Evolutionary conservation across 23 tunicate genomes (phyloP).

Genomic region (Phallusia fumigata): DNA sequence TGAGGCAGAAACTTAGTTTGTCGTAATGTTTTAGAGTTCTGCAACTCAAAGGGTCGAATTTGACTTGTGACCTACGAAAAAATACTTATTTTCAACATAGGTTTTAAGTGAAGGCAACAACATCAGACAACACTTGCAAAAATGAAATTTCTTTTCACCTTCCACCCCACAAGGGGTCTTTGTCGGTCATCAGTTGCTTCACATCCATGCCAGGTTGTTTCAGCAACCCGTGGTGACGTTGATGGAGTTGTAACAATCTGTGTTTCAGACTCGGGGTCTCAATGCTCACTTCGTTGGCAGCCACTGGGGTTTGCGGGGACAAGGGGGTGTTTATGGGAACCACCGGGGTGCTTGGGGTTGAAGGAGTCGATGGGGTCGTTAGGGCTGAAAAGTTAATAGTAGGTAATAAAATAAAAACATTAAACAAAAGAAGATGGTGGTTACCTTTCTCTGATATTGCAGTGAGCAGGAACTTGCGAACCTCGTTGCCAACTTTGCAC

Average conservation of each 20-base stretch:
- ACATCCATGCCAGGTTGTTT: constrained; percentile 44
- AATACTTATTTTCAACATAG: too few species aligned
- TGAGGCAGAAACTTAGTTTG: too few species aligned
- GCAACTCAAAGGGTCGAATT: too few species aligned
- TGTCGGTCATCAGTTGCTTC: constrained; percentile 74
- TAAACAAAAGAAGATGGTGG: too few species aligned
- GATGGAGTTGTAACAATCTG: constrained; percentile 79
- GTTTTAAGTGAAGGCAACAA: too few species aligned
- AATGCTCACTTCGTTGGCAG: constrained; percentile 67
- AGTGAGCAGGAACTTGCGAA: constrained; percentile 69
- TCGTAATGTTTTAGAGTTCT: too few species aligned
- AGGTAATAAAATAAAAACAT: too few species aligned
- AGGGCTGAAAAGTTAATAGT: too few species aligned
- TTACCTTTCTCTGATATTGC: constrained; percentile 36
- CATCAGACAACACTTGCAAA: too few species aligned
- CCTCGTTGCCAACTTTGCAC: constrained; percentile 82
- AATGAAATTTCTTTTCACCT: constrained; percentile 34
- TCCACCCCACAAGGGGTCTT: constrained; percentile 96
- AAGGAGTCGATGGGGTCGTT: background rate
- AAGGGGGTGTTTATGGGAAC: constrained; percentile 14
- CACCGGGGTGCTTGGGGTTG: constrained; percentile 11
- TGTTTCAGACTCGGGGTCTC: constrained; percentile 61
- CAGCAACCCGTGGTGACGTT: constrained; percentile 37
- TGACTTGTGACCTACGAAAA: too few species aligned
- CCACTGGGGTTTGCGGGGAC: constrained; percentile 5